phyloP scores from a whole-genome alignment of 2,113 vertebrate species.

The Dryoscopus gambensis region DNA sequence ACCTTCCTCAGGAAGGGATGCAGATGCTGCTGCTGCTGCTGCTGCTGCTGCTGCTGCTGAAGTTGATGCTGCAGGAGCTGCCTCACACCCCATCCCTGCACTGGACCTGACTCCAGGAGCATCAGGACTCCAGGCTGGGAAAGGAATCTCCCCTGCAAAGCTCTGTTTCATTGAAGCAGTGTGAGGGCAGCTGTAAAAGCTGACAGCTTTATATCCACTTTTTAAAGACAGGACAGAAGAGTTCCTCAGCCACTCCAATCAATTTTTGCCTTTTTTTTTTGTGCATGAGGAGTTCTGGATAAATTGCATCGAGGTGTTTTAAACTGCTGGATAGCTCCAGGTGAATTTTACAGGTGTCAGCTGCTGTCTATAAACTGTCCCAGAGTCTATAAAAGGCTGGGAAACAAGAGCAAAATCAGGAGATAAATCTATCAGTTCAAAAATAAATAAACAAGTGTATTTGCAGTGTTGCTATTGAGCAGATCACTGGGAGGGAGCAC shows the following conservation, averaged over 20 bases:
- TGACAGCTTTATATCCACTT: background rate
- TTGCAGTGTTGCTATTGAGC: background rate
- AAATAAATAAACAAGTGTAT: background rate
- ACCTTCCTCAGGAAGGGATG: background rate
- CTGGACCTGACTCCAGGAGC: background rate
- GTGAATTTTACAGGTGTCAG: conserved; percentile 41
- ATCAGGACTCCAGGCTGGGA: background rate
- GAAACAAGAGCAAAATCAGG: conserved; percentile 13
- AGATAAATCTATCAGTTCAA: background rate
- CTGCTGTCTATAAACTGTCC: conserved; percentile 23
- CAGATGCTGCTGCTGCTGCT: rapidly evolving
- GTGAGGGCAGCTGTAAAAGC: background rate
- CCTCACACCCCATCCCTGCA: rapidly evolving
- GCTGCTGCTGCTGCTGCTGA: rapidly evolving
- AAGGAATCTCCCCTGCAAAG: background rate
- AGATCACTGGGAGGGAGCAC: background rate
- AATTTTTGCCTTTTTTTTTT: background rate
- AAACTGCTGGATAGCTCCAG: background rate
- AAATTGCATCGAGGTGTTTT: background rate
- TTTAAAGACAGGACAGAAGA: background rate
- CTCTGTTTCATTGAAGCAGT: background rate
- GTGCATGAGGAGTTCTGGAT: background rate
- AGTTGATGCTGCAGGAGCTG: background rate
- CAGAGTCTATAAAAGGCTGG: background rate
- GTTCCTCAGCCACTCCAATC: background rate